Base-by-base conservation (phyloP, 1,140 invertebrate species). In the Plutomurus gul region DNA sequence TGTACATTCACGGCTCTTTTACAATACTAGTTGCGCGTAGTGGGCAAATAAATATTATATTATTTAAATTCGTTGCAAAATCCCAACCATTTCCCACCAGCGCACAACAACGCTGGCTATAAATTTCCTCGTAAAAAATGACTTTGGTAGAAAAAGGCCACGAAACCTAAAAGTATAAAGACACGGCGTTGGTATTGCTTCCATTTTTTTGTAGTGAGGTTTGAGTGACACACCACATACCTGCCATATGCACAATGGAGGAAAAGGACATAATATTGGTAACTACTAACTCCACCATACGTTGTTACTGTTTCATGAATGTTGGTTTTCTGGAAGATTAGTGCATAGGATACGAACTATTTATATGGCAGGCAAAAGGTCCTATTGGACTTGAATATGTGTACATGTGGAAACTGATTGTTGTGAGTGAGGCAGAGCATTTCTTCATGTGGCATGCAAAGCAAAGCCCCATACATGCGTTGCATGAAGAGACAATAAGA, bases 191-290 rank as follows among this genome's bases (percentile, higher is more conserved):
- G 30, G 27, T n/a, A 65, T 33, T 33, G 51, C 13, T 60, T 36
- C 22, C 36, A 30, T 25, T 18, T 65, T n/a, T n/a, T n/a, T n/a
- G n/a, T n/a, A n/a, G n/a, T 33, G 56, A 36, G 18, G 56, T 25
- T 65, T 65, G 56, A 65, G 56, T 65, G 56, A 65, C 56, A 43
- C n/a, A 65, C 56, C 11, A 36, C 27, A n/a, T 33, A 65, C 56
- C 46, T 49, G 27, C 13, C 56, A 65, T 36, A 60, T 33, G 51
- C 13, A 60, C 49, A 51, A 51, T 25, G 30, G 25, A n/a, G 27
- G 13, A 13, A 56, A 27, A 25, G 18, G 4, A 18, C 16, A n/a
- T n/a, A 16, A 16, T 16, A 65, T 11, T 33, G n/a, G 16, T 16
- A 33, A 25, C 6, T 33, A 47, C 11, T 47, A 6, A 33, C 56